Evolutionary conservation across 2,113 vertebrate genomes (phyloP), one percentile per base, ranked within the genome.

Genomic region (Toxotes jaculatrix): DNA sequence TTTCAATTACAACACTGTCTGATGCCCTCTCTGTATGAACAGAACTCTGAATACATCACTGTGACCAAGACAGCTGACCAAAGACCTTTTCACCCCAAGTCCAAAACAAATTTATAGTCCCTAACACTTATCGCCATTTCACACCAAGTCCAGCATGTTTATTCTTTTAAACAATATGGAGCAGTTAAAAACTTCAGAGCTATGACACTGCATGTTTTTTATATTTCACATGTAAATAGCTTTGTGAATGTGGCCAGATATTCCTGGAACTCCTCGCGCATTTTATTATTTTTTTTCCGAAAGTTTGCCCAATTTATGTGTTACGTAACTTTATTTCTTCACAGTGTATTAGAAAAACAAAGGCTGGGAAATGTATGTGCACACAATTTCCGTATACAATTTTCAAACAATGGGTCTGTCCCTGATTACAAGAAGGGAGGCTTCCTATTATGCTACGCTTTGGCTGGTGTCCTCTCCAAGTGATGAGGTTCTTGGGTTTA

Each of bases 1-100:
- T 84, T 89, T 89, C 78, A 86, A 85, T 83, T 85, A 80, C 83
- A 77, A 67, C 62, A 31, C 70, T 34, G 32, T 67, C 47, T 8
- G 17, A 57, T 60, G 51, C 73, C 49, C 51, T 82, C 43, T 80
- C 36, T 68, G 64, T 64, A 57, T n/a, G n/a, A 59, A 70, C 45
- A 56, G 40, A 76, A 34, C 70, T 69, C 65, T 75, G 78, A 77
- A 76, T 79, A 84, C 62, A 76, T 74, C 81, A 77, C 38, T 23
- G 69, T 62, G 62, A 69, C 64, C 13, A 32, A 77, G 56, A 72
- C 42, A 67, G 81, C 79, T 81, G 83, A 88, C 74, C 60, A 43
- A 85, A 86, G 79, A 57, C 13, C 42, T 84, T 88, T 76, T 79
- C 53, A 53, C 6, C n/a, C 79, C 75, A 78, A 84, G 79, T 74